phyloP scores from a whole-genome alignment of 2,113 vertebrate species.

The Recurvirostra avosetta region DNA sequence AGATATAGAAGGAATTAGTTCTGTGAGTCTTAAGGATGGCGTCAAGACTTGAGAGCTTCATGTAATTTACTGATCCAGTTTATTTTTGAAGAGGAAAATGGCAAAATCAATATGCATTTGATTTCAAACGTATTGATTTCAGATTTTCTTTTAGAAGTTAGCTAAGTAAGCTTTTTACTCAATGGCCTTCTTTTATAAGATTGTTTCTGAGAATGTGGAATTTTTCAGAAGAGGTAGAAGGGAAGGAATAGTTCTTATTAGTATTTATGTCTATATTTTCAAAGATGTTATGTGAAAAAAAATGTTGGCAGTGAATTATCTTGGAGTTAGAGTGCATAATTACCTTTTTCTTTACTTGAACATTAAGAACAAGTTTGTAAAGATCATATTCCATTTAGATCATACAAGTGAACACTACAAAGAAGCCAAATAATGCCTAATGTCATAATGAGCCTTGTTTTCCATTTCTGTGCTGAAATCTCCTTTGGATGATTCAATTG shows the following conservation, averaged over 20 bases:
- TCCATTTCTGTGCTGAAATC: background rate
- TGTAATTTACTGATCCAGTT: background rate
- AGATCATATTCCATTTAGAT: background rate
- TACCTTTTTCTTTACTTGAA: background rate
- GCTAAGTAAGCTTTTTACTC: background rate
- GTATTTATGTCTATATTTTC: background rate
- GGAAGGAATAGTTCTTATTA: background rate
- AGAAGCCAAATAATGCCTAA: background rate
- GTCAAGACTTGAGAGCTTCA: background rate
- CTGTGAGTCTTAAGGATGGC: background rate
- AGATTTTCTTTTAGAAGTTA: constrained; percentile 9
- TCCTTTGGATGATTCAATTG: background rate
- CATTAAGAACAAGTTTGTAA: background rate
- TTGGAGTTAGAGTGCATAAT: background rate
- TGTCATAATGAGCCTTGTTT: background rate
- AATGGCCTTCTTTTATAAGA: background rate
- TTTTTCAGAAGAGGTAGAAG: background rate
- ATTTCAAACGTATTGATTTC: constrained; percentile 31
- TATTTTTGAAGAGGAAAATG: constrained; percentile 11
- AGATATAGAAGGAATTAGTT: background rate
- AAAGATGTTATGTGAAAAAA: background rate
- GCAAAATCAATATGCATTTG: constrained; percentile 37
- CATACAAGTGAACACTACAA: background rate
- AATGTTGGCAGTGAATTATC: background rate
- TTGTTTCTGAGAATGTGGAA: background rate